These are phyloP conservation scores for Anser brachyrhynchus DNA, from an alignment of 2,113 vertebrate species.

Conservation along the genomic window DNA sequence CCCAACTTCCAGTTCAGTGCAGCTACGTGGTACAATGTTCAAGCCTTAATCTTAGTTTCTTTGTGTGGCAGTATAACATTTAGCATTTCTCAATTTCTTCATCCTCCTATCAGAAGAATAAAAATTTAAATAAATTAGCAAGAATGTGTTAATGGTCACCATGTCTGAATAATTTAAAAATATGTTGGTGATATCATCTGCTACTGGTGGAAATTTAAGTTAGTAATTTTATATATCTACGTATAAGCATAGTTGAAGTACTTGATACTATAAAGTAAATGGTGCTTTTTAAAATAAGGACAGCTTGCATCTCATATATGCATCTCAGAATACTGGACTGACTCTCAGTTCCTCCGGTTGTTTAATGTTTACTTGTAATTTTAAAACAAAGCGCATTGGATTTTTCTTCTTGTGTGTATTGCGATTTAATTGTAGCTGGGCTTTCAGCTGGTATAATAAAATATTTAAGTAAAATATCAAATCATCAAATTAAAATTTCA, in stretches of 20 bases:
- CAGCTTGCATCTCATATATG: neutral
- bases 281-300: neutral
- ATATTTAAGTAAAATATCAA: neutral
- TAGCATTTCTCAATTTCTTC: neutral
- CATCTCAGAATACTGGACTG: neutral
- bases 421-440: neutral
- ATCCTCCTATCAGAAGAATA: neutral
- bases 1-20: neutral
- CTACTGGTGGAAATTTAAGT: neutral
- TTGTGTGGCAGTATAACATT: neutral
- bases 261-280: neutral
- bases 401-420: neutral
- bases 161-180: neutral
- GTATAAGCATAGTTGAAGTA: neutral
- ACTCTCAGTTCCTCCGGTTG: neutral
- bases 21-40: neutral
- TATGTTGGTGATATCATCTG: neutral
- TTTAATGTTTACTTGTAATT: neutral
- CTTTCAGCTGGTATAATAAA: neutral
- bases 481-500: neutral
- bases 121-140: neutral
- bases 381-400: neutral
- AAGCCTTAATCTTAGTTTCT: neutral
- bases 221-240: neutral
- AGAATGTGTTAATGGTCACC: neutral